Evolutionary conservation across 2,113 vertebrate genomes (phyloP).

Genomic region (Acrocephalus arundinaceus): DNA sequence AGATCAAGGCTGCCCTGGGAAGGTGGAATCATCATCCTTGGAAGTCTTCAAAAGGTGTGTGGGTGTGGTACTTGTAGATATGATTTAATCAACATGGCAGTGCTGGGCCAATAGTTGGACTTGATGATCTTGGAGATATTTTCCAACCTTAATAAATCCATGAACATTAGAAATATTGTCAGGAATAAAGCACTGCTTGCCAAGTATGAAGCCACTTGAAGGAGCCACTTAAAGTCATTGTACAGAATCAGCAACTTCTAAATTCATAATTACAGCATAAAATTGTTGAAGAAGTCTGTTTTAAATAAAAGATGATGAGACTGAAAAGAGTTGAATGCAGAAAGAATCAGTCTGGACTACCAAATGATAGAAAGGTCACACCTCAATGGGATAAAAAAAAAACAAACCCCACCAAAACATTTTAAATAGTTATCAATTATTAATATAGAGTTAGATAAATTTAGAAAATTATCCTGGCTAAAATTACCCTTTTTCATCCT

Average conservation of each 20-base stretch:
- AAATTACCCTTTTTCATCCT: not conserved
- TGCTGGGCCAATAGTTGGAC: not conserved
- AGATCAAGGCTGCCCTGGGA: not conserved
- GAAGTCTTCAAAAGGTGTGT: not conserved
- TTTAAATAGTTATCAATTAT: not conserved
- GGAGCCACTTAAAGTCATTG: not conserved
- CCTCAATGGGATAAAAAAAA: not conserved
- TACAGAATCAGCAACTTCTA: not conserved
- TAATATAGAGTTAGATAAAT: not conserved
- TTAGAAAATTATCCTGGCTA: not conserved
- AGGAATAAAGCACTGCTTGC: not conserved
- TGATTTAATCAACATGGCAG: not conserved
- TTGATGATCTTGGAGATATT: not conserved
- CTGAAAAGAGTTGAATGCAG: not conserved
- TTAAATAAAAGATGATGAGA: not conserved
- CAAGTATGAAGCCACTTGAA: not conserved
- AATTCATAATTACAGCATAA: not conserved
- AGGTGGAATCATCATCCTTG: not conserved
- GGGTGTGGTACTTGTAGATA: not conserved
- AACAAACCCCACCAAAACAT: not conserved
- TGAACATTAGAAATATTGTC: not conserved
- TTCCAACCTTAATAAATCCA: not conserved
- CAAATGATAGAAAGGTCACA: not conserved
- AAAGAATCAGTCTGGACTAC: not conserved
- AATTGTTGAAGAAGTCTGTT: not conserved